phyloP scores from a whole-genome alignment of 2,797 vertebrate genomes.

The Tenualosa ilisha region DNA sequence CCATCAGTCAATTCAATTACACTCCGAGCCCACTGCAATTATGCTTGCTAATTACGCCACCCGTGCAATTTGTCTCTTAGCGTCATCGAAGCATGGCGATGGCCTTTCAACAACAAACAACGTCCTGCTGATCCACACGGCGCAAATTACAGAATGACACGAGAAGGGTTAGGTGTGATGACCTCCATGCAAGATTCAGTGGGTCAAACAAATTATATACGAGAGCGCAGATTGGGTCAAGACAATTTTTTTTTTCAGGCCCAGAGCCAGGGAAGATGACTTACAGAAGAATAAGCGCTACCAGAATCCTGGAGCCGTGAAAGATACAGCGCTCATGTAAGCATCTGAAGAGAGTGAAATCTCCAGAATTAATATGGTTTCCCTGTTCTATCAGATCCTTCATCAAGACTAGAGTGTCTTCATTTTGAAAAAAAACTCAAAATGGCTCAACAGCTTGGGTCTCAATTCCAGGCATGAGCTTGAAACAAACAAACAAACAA shows the following conservation, averaged over 20 bases:
- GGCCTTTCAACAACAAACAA: slow-evolving; percentile 38
- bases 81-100: slow-evolving; percentile 32
- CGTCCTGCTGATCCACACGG: background rate
- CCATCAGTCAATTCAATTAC: slow-evolving; percentile 55
- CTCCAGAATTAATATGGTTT: background rate
- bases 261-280: background rate
- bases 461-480: too few species aligned
- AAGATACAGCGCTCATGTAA: background rate
- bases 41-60: slow-evolving; percentile 55
- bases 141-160: background rate
- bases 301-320: background rate
- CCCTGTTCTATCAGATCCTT: background rate
- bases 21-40: slow-evolving; percentile 48
- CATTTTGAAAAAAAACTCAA: too few species aligned
- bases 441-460: too few species aligned
- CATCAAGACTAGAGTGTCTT: too few species aligned
- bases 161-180: background rate
- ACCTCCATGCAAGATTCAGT: background rate
- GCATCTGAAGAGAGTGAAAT: background rate
- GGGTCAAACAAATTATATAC: background rate
- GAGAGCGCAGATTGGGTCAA: background rate
- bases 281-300: background rate
- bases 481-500: too few species aligned
- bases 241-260: background rate
- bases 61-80: slow-evolving; percentile 46